Base-by-base conservation (phyloP, 2,113 vertebrate species). In the Phrynosoma blainvillii region DNA sequence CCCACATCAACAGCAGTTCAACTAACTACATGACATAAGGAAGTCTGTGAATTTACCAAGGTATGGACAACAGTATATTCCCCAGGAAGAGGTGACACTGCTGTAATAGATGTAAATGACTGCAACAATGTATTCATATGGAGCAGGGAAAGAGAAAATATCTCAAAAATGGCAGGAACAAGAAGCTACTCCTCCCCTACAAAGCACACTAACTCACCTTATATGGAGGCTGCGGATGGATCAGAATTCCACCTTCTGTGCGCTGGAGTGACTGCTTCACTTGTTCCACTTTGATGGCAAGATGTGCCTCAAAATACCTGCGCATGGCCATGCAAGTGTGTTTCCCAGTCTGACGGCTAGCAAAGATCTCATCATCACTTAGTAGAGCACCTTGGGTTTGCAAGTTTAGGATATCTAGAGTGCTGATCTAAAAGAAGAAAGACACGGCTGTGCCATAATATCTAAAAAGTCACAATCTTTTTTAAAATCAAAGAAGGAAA, bases 271-370 rank as follows among this genome's bases (percentile, higher is more conserved):
- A 99, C 90, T 99, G 99, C 92, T 99, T 99, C 93, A 99, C 99
- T 96, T 99, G 98, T 88, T 99, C 99, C 90, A 99, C 98, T 93
- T 99, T 99, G 95, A 99, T 98, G 87, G 98, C 98, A 91, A 99
- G 97, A 87, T 99, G 99, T 85, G 99, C 99, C 95, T 99, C 99
- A 90, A 99, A 99, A 96, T 99, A 99, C 32, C 98, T 97, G 47
- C 99, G 98, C 89, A 99, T 96, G 40, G 99, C 99, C 99, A 99
- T 99, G 96, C 99, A 99, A 18, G 99, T 99, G 93, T 99, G 99
- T 89, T 99, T 99, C 91, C 99, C 99, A 0, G 99, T 99, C 95
- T 99, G 99, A 84, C 99, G 98, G 89, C 99, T 99, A 82, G 99
- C 99, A 96, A 99, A 99, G 94, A 99, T 99, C 96, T 99, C 98